These are phyloP conservation scores for Drosophila pruinosa DNA, from an alignment of 1,140 invertebrate genomes.

Conservation along the genomic window DNA sequence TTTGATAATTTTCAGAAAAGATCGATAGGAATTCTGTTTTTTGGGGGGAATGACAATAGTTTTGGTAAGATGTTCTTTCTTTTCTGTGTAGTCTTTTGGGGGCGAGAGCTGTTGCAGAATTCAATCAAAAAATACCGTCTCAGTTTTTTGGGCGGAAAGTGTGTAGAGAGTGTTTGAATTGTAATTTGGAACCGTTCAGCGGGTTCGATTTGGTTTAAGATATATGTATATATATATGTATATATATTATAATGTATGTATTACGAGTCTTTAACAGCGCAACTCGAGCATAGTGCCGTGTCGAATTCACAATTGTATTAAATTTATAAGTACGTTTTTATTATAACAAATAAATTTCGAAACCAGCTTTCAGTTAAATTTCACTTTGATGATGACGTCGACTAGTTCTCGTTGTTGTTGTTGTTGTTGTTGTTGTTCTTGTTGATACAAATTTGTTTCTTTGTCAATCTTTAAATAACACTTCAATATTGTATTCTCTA, in stretches of 20 bases:
- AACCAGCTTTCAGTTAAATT: conserved; percentile 77
- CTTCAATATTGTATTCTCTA: conserved; percentile 64
- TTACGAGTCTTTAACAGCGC: conserved; percentile 35
- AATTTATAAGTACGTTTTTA: conserved; percentile 46
- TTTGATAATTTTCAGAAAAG: conserved; percentile 51
- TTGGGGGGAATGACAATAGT: conserved; percentile 19
- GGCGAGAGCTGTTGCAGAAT: conserved; percentile 51
- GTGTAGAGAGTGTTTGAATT: conserved; percentile 51
- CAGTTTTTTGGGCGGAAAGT: conserved; percentile 72
- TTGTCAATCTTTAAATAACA: conserved; percentile 52
- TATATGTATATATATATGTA: conserved; percentile 7
- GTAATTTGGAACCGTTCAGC: conserved; percentile 18
- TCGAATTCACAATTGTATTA: conserved; percentile 50
- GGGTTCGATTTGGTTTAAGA: conserved; percentile 33
- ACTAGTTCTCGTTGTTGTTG: conserved; percentile 66
- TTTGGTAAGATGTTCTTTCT: background rate
- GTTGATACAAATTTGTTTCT: conserved; percentile 11
- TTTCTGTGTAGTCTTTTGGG: conserved; percentile 58
- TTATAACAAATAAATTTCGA: conserved; percentile 70
- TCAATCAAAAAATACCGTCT: conserved; percentile 24
- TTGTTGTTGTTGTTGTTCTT: conserved; percentile 38
- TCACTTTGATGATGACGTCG: conserved; percentile 63
- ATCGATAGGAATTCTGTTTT: conserved; percentile 61
- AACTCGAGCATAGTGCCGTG: conserved; percentile 46
- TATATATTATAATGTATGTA: conserved; percentile 2